Conservation (phyloP, 2,113 vertebrate species). For the Pituophis catenifer region DNA sequence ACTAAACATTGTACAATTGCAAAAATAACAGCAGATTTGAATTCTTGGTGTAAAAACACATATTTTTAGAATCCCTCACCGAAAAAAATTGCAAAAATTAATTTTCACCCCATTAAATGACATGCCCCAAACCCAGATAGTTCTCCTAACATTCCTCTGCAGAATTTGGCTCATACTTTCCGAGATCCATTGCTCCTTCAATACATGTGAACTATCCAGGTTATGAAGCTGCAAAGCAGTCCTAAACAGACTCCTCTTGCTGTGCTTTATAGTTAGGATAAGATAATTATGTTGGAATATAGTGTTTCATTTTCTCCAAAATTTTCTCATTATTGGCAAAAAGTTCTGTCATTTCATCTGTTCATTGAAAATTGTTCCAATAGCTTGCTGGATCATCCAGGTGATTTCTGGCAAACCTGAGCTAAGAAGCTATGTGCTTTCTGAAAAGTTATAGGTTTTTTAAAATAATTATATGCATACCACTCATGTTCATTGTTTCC, state of each 20-base stretch:
- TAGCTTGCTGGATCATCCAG: neutral
- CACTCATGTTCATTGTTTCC: neutral
- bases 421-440: neutral
- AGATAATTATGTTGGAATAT: neutral
- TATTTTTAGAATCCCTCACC: too few relatives aligned
- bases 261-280: neutral
- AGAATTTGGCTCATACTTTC: neutral
- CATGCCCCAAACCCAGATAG: neutral
- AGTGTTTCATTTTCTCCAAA: neutral
- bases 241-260: neutral
- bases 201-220: neutral
- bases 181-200: neutral
- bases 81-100: too few relatives aligned
- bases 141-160: neutral
- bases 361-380: neutral
- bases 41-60: too few relatives aligned
- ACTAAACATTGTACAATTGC: too few relatives aligned
- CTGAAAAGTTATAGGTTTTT: neutral
- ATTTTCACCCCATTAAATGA: neutral
- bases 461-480: neutral
- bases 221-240: neutral
- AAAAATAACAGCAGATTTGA: too few relatives aligned
- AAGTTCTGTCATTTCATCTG: neutral
- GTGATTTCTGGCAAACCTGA: neutral
- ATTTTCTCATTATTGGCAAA: neutral